Conservation (phyloP, 2,888 invertebrate species). For the Metellina segmentata region DNA sequence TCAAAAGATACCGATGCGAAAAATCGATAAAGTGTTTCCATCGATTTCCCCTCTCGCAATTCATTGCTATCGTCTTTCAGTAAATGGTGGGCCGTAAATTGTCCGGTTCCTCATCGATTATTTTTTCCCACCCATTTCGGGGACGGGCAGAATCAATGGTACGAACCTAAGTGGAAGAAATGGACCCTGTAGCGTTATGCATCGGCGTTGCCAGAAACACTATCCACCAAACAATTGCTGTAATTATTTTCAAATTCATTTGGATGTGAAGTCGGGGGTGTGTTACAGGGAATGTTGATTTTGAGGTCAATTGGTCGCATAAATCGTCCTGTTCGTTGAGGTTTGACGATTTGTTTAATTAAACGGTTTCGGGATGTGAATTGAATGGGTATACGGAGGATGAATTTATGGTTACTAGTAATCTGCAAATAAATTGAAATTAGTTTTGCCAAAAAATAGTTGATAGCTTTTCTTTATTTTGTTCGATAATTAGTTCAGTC, state of each 20-base stretch:
- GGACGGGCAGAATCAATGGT: conserved; percentile 54
- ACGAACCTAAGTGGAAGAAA: conserved; percentile 45
- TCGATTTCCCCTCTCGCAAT: conserved; percentile 63
- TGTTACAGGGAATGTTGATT: conserved; percentile 51
- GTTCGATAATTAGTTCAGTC: no score
- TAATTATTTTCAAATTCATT: conserved; percentile 61
- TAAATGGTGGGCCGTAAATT: conserved; percentile 67
- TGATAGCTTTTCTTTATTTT: no score
- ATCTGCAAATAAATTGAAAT: no score
- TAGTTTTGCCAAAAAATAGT: no score
- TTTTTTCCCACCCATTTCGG: conserved; percentile 59
- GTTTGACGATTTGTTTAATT: not conserved
- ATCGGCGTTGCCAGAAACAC: conserved; percentile 4
- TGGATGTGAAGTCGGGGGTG: conserved; percentile 12
- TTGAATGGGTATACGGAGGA: not conserved
- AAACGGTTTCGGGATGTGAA: not conserved
- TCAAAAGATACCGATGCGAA: conserved; percentile 61
- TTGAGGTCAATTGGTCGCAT: conserved; percentile 48
- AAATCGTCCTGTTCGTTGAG: not conserved
- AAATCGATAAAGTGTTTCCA: conserved; percentile 61
- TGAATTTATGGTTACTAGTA: no score
- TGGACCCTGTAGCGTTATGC: not conserved
- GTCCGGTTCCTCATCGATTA: conserved; percentile 63
- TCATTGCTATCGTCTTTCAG: conserved; percentile 67
- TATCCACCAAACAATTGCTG: conserved; percentile 53